Conservation (phyloP, 2,113 vertebrate species). For the Corapipo altera region DNA sequence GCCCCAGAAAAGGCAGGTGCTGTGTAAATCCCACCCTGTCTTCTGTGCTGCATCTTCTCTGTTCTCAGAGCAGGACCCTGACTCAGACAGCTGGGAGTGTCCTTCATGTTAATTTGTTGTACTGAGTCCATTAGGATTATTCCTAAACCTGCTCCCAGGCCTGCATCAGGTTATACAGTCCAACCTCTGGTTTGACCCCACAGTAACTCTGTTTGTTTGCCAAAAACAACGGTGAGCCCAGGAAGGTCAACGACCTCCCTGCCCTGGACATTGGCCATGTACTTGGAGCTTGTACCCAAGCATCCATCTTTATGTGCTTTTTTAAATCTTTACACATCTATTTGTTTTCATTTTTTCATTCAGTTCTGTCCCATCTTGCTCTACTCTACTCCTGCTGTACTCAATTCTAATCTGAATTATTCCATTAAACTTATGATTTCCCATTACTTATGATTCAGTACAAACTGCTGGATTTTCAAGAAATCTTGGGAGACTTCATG, state of each 20-base stretch:
- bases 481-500: neutral
- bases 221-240: neutral
- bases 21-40: neutral
- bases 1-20: neutral
- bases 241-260: neutral
- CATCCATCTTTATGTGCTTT: neutral
- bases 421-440: neutral
- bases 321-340: neutral
- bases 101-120: neutral
- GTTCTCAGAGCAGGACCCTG: neutral
- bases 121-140: neutral
- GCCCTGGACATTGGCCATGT: neutral
- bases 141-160: neutral
- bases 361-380: neutral
- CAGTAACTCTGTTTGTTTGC: neutral
- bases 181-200: neutral
- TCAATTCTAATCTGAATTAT: neutral
- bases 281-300: neutral
- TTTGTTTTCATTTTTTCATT: neutral
- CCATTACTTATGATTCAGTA: neutral
- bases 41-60: neutral
- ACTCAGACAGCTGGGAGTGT: neutral
- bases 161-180: neutral
- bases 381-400: neutral
- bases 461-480: neutral